Percentiles rank a stretch among this genome's conserved stretches.
These are phyloP conservation scores for Catharus minimus DNA, from an alignment of 2,113 vertebrate species.

Conservation along the genomic window DNA sequence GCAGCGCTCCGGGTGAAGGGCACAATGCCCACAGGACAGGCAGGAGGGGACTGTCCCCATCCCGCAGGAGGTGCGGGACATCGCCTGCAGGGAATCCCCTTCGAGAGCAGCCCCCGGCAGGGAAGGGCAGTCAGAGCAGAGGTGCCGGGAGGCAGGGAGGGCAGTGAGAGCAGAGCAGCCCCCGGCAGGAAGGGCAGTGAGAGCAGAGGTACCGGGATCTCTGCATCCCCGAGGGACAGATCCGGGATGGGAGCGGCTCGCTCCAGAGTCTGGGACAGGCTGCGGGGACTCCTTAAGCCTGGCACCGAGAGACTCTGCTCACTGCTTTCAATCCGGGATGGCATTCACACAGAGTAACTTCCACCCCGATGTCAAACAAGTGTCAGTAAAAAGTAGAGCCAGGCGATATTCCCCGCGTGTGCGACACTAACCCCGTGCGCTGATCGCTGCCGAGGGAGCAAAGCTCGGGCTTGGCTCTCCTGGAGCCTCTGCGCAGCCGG, in stretches of 20 bases:
- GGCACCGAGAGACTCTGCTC: not conserved
- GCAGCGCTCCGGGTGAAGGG: not conserved
- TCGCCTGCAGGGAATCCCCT: not conserved
- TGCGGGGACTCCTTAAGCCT: not conserved
- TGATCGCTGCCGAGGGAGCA: not conserved
- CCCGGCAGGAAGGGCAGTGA: not conserved
- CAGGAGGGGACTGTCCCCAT: too few species aligned
- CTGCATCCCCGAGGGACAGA: not conserved
- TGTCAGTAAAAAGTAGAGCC: not conserved
- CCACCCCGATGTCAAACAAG: not conserved
- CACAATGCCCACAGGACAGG: not conserved
- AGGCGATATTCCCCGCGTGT: accelerated
- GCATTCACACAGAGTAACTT: not conserved
- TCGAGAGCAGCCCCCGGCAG: not conserved
- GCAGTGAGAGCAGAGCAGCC: too few species aligned
- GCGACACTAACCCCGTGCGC: accelerated
- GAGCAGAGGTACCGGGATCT: accelerated
- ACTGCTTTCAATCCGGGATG: not conserved
- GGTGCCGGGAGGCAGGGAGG: too few species aligned
- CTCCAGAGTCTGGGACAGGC: accelerated
- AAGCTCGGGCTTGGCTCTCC: accelerated
- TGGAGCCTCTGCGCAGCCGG: accelerated
- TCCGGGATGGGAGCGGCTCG: not conserved
- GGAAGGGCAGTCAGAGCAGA: too few species aligned
- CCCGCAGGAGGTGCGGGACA: too few species aligned